phyloP scores from a whole-genome alignment of 2,888 invertebrate genomes.

The Escarpia spicata region DNA sequence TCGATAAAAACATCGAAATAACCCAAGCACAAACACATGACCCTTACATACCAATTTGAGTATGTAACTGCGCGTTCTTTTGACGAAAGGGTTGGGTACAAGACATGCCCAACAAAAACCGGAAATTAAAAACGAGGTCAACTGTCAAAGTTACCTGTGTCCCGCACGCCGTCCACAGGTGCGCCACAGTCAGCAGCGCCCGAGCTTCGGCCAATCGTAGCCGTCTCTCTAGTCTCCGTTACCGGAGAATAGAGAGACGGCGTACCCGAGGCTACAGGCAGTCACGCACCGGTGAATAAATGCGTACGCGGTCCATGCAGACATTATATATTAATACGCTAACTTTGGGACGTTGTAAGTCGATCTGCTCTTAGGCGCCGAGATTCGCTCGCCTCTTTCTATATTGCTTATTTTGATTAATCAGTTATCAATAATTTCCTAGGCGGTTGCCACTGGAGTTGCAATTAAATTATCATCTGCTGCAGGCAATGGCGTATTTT shows the following conservation, averaged over 20 bases:
- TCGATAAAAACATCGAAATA: background rate
- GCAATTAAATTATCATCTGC: no score
- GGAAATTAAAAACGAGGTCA: conserved; percentile 13
- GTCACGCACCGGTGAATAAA: background rate
- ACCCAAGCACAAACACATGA: background rate
- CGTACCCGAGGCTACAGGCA: background rate
- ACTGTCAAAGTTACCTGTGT: background rate
- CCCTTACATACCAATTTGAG: background rate
- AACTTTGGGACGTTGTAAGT: no score
- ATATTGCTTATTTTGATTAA: no score
- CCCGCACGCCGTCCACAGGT: background rate
- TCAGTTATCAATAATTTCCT: no score
- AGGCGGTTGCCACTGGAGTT: no score
- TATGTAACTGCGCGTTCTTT: background rate
- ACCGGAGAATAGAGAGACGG: background rate
- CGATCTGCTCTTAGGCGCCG: no score
- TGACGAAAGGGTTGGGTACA: background rate
- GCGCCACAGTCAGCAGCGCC: background rate
- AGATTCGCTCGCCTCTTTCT: no score
- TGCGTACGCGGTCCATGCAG: no score
- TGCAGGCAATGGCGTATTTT: no score
- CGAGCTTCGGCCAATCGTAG: background rate
- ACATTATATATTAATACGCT: no score
- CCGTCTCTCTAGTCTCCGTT: background rate
- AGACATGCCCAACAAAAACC: background rate